Evolutionary conservation across 30 jellyfish, hydroid and myxozoan genomes (phyloP).

Genomic region (Mastigias papua): DNA sequence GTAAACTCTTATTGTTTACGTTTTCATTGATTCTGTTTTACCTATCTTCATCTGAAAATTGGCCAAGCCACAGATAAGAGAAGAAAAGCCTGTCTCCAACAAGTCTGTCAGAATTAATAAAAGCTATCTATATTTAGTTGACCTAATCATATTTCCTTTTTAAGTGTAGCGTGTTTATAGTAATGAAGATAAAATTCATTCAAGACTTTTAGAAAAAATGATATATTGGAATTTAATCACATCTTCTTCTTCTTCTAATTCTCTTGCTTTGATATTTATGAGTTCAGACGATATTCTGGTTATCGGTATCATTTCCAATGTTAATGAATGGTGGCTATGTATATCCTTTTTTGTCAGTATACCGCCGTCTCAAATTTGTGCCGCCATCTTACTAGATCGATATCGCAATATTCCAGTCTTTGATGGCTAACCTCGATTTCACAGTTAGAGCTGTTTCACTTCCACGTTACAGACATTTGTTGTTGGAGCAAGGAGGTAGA

Average conservation of each 20-base stretch:
- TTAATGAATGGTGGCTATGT: not conserved
- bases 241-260: not conserved
- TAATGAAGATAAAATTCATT: not conserved
- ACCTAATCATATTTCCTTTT: constrained; percentile 28
- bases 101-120: not conserved
- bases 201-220: not conserved
- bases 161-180: constrained; percentile 8
- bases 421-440: not conserved
- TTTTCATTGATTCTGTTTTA: not conserved
- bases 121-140: not conserved
- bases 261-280: not conserved
- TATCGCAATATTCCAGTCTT: not conserved
- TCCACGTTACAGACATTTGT: not conserved
- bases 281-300: not conserved
- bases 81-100: constrained; percentile 14
- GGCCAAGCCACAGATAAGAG: constrained; percentile 53
- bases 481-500: not conserved
- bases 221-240: constrained; percentile 14
- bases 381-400: not conserved
- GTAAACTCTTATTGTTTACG: no score
- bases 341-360: not conserved
- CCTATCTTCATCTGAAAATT: not conserved
- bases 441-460: no score
- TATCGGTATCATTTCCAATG: not conserved
- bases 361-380: not conserved